Percentiles rank a stretch among this genome's conserved stretches.
Evolutionary conservation across 2,113 vertebrate species (phyloP).

Genomic region (Tursiops truncatus): DNA sequence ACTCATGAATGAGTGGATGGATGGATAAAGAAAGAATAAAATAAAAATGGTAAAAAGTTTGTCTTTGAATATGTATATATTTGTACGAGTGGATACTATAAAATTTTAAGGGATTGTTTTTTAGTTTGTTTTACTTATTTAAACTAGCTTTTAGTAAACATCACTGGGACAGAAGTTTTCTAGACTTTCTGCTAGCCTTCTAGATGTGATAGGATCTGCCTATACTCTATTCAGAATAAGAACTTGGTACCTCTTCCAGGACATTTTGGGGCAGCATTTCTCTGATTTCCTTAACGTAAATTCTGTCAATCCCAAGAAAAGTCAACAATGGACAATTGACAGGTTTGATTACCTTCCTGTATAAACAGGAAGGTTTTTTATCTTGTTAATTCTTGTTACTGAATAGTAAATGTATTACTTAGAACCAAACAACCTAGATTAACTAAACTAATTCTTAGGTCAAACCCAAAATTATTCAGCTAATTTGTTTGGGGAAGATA

Average conservation of each 20-base stretch:
- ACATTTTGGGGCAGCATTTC: neutral
- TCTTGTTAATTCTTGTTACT: neutral
- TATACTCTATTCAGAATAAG: neutral
- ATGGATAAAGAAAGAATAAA: constrained; percentile 11
- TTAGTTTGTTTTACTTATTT: constrained; percentile 9
- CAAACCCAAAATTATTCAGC: constrained; percentile 28
- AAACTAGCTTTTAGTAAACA: constrained; percentile 27
- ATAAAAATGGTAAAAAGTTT: neutral
- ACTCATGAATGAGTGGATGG: neutral
- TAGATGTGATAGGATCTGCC: neutral
- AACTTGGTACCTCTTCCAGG: neutral
- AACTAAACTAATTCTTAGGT: neutral
- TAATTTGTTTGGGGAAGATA: neutral
- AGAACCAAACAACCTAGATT: neutral
- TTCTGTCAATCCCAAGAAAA: neutral
- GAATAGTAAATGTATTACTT: neutral
- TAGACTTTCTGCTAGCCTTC: neutral
- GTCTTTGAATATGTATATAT: neutral
- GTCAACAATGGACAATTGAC: neutral
- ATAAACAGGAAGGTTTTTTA: neutral
- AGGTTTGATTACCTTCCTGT: neutral
- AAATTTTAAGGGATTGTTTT: neutral
- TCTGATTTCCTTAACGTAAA: neutral
- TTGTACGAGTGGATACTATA: neutral
- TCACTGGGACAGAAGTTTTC: neutral